phyloP scores from a whole-genome alignment of 2,797 vertebrate species.

The Melanotaenia pygmaea region DNA sequence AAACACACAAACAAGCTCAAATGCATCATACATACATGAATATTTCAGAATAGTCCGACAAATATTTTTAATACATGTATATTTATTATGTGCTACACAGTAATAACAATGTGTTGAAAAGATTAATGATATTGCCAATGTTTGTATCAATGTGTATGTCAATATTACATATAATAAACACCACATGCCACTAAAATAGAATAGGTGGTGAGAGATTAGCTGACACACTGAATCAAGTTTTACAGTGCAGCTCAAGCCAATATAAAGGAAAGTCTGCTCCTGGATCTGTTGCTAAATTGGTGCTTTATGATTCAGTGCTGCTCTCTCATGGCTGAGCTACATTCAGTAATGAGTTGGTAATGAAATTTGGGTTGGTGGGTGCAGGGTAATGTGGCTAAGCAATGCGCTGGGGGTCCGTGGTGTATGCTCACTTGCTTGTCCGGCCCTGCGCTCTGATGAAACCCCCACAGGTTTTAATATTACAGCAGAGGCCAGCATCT shows the following conservation, averaged over 20 bases:
- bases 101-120: neutral
- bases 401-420: constrained; percentile 72
- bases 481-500: constrained; percentile 55
- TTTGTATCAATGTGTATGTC: neutral
- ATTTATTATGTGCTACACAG: neutral
- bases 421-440: constrained; percentile 78
- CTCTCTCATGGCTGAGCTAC: constrained; percentile 67
- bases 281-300: constrained; percentile 80
- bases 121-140: neutral
- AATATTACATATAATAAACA: neutral
- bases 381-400: constrained; percentile 85
- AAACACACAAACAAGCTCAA: neutral
- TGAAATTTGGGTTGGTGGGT: constrained; percentile 82
- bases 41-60: no score
- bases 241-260: constrained; percentile 52
- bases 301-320: constrained; percentile 81
- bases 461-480: constrained; percentile 84
- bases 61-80: no score
- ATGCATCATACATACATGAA: neutral
- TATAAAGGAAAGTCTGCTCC: constrained; percentile 78
- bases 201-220: constrained; percentile 11
- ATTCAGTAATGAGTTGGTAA: constrained; percentile 86
- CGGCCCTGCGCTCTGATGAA: constrained; percentile 79
- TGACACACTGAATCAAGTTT: constrained; percentile 30
- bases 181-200: constrained; percentile 1